Conservation (phyloP, 2,113 vertebrate genomes). For the Sylvia atricapilla region DNA sequence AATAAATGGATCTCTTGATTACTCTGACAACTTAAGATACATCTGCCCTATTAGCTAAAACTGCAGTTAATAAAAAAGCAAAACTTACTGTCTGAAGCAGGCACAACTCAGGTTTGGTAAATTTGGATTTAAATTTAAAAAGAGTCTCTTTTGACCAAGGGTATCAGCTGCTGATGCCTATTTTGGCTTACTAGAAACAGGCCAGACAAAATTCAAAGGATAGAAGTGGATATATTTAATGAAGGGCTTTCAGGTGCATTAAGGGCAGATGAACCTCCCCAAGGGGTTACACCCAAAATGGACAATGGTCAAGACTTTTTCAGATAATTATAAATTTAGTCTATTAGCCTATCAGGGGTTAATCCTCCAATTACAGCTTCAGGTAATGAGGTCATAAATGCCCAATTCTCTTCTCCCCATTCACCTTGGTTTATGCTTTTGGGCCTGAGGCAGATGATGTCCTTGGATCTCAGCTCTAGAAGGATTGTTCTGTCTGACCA, state of each 20-base stretch:
- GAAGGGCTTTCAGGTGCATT: background rate
- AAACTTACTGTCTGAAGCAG: background rate
- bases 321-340: background rate
- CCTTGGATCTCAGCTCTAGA: background rate
- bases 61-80: background rate
- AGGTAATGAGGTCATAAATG: background rate
- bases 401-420: background rate
- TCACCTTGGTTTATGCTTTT: background rate
- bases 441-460: background rate
- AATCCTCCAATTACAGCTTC: background rate
- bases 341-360: background rate
- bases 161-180: background rate
- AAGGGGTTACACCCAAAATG: too few species aligned
- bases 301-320: background rate
- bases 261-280: background rate
- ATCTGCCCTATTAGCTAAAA: background rate
- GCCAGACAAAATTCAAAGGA: background rate
- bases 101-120: background rate
- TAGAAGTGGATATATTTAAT: background rate
- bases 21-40: background rate
- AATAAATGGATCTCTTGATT: background rate
- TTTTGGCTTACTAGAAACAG: background rate
- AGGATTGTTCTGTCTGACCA: background rate
- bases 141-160: background rate
- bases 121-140: background rate